Evolutionary conservation across 2,888 invertebrate genomes (phyloP), one percentile per base, ranked within the genome.

Genomic region (Acleris sparsana): DNA sequence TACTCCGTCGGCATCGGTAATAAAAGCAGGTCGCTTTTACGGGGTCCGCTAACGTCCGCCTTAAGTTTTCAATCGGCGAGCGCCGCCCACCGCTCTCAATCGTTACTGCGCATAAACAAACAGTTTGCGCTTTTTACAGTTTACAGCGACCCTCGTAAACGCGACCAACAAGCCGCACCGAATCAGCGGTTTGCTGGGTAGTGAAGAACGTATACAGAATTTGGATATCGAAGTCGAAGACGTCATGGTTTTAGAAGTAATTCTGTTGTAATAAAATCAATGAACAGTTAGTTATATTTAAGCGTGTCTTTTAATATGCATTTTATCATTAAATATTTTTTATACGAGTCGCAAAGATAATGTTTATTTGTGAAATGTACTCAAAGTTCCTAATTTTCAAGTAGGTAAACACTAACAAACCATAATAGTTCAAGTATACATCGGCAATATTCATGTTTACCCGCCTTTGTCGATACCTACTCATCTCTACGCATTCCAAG

Each of bases 71-170:
- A 81, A 82, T 80, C 77, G 70, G 63, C 53, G 56, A 61, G 66
- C 73, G 75, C 79, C 79, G 78, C 80, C 81, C 83, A 78, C 80
- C 78, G 78, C 73, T 76, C 75, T 75, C 77, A 76, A 74, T 76
- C 77, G 78, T 76, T 75, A 77, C 76, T 78, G 82, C 83, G 87
- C 88, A 88, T 90, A 91, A 90, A 91, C 89, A 90, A 90, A 89
- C 88, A 84, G 85, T 90, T 90, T 86, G 86, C 86, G 84, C 85
- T 88, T 89, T 89, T 89, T 89, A 87, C 87, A 87, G 76, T 88
- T 88, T 86, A 88, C 88, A 89, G 87, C 87, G 83, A 84, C 85
- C 85, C 84, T 86, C 90, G 88, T 90, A 91, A 92, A 91, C 82
- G 85, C 77, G 84, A 83, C 81, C 83, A 78, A 86, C 89, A 86